Base-by-base conservation (phyloP, 2,888 invertebrate species). In the Pogonocherus hispidulus region DNA sequence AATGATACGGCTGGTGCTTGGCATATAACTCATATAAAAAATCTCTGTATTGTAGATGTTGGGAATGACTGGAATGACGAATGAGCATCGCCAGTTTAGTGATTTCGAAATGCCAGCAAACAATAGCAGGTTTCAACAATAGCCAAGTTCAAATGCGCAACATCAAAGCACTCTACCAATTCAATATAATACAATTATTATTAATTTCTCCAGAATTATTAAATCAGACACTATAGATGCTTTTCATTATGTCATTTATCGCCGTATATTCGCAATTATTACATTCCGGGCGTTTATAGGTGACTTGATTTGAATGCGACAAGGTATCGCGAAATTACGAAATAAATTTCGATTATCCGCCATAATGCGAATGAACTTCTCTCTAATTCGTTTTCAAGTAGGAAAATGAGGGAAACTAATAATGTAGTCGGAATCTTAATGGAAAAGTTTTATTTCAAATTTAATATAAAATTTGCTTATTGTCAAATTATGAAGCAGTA, bases 101-200 rank as follows among this genome's bases (percentile, higher is more conserved):
- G 64, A 66, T 67, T 68, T 63, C 67, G 73, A 76, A 68, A 69
- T 63, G 66, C 62, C 64, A 57, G 68, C 80, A 80, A 81, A 84
- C 82, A 83, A 84, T 82, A 78, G 79, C 78, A 79, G 79, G 72
- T 80, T 78, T 75, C 72, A 77, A 83, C 83, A 84, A 84, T 82
- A 74, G 76, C 68, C 69, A 76, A 80, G 81, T 82, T 80, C 77
- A 82, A 83, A 82, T 81, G 82, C 80, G 79, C 81, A 81, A 84
- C 83, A 83, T 85, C 85, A 84, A 84, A 85, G 84, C 79, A 76
- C 77, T 78, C 80, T 77, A 72, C 69, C 82, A 78, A 81, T 83
- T 83, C 82, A 83, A 81, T 84, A 78, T 81, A 82, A 83, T 82
- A 84, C 83, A 84, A 84, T 85, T 84, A 84, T 83, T 84, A 84